Base-by-base conservation (phyloP, 2,797 vertebrate species). In the Hydrocynus forskahlii region DNA sequence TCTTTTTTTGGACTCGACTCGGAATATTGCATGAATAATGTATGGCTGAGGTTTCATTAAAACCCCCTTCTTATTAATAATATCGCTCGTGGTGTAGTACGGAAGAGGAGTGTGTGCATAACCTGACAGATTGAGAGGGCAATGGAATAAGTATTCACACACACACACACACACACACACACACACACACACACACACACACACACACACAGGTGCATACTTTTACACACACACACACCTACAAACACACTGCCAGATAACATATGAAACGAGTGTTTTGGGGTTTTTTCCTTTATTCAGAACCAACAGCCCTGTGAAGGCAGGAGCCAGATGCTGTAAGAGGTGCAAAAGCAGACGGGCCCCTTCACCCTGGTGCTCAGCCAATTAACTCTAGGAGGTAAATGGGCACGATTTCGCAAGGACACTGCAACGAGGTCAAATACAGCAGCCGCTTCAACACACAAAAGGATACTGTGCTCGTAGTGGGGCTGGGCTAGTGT, bases 11-110 rank as follows among this genome's bases (percentile, higher is more conserved):
- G n/a, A n/a, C n/a, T n/a, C n/a, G 76, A 2, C 50, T 78, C 81
- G 88, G 87, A 92, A 90, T 91, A 89, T 90, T 88, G 83, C 86
- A 94, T 95, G 89, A 94, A 94, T 95, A 92, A 95, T 95, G 91
- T 91, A 95, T 94, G 90, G 84, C 63, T 86, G 54, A 87, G 88
- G 87, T 92, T 92, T 91, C 92, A 92, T 93, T 93, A 89, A 80
- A 86, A 82, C 81, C 82, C 84, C 82, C 89, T 87, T 87, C 85
- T 90, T 92, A 93, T 94, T 95, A 94, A 94, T 93, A 92, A 91
- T 91, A 92, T 92, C 92, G 91, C 91, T 92, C 85, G 52, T 87
- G 89, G 83, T 70, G 75, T 79, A 78, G 43, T 78, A 73, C 45
- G 57, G 70, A 81, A 50, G 25, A 21, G 38, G 21, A 43, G 48